These are phyloP conservation scores for Callaeas wilsoni DNA, from an alignment of 2,113 vertebrate species.

Conservation along the genomic window DNA sequence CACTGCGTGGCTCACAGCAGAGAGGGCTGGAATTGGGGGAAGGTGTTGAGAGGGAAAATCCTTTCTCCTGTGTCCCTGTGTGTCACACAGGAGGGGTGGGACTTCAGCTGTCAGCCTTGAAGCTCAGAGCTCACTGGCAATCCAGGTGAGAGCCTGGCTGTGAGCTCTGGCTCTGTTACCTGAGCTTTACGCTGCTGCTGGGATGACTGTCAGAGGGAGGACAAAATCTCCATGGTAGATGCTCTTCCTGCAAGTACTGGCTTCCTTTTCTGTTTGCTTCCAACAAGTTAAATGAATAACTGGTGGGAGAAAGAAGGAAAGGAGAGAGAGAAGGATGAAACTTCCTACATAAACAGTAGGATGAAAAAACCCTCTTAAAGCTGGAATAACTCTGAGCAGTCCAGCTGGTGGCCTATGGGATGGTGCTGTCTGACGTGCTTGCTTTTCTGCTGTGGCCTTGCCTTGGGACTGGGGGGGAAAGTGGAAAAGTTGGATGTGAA, in stretches of 20 bases:
- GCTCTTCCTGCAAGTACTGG: not conserved
- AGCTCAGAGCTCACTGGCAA: not conserved
- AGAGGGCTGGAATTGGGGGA: not conserved
- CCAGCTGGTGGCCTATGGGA: not conserved
- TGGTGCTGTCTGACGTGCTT: not conserved
- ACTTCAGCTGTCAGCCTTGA: not conserved
- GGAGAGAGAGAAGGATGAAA: not conserved
- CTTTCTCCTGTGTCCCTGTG: not conserved
- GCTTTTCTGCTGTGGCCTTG: not conserved
- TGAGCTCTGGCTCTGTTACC: not conserved
- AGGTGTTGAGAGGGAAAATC: not conserved
- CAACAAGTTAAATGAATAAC: not conserved
- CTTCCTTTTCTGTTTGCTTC: not conserved
- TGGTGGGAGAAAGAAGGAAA: not conserved
- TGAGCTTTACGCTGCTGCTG: rapidly evolving
- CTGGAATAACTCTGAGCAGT: rapidly evolving
- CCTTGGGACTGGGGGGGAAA: not conserved
- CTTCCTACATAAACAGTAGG: not conserved
- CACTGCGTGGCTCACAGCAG: rapidly evolving
- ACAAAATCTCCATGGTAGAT: not conserved
- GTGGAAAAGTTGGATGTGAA: not conserved
- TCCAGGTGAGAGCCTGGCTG: not conserved
- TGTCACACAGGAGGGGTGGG: not conserved
- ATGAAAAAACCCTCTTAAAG: not conserved
- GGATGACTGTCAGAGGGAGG: not conserved